These are phyloP conservation scores for Xenopus petersii DNA, from an alignment of 2,797 vertebrate genomes.

Conservation along the genomic window DNA sequence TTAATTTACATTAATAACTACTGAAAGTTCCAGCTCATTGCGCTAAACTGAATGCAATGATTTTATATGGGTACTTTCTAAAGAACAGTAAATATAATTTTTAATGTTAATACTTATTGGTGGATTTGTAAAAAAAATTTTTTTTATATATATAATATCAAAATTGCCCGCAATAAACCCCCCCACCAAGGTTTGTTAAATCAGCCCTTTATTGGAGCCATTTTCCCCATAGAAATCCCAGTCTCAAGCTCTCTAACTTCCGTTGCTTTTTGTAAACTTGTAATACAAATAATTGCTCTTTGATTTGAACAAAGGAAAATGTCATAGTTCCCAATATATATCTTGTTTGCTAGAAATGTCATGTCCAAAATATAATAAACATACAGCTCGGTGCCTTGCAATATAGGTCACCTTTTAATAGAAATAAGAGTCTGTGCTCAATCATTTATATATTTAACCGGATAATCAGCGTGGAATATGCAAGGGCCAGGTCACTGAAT, in stretches of 20 bases:
- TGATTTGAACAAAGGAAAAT: constrained; percentile 19
- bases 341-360: constrained; percentile 13
- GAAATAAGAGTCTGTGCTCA: constrained; percentile 4
- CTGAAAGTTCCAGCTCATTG: too few relatives aligned
- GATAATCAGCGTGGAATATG: background rate
- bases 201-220: background rate
- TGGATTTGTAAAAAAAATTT: too few relatives aligned
- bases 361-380: background rate
- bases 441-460: constrained; percentile 10
- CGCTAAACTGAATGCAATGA: too few relatives aligned
- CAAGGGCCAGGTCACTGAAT: too few relatives aligned
- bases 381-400: background rate
- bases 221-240: background rate
- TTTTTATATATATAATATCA: too few relatives aligned
- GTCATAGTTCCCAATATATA: constrained; percentile 22
- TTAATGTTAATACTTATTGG: too few relatives aligned
- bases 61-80: too few relatives aligned
- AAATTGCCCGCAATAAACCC: too few relatives aligned
- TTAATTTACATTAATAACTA: too few relatives aligned
- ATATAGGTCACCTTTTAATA: constrained; percentile 29
- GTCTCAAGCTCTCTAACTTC: background rate
- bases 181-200: too few relatives aligned
- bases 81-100: too few relatives aligned
- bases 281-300: constrained; percentile 31
- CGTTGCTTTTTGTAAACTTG: constrained; percentile 2